Evolutionary conservation across 1,140 invertebrate species (phyloP).

Genomic region (Eciton burchellii): DNA sequence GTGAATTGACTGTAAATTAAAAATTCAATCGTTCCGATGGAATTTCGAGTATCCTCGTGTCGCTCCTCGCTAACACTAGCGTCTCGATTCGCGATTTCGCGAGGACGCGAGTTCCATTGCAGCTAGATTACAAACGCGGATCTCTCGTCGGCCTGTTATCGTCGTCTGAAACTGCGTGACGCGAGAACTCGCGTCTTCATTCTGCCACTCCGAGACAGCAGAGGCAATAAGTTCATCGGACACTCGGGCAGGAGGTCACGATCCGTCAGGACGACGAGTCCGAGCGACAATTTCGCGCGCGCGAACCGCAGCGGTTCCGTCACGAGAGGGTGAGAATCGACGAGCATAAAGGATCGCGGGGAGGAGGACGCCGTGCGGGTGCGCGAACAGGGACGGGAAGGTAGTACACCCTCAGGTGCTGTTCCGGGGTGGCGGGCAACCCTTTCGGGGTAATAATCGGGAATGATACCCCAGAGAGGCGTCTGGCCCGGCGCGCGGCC

Average conservation of each 20-base stretch:
- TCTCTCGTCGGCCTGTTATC: no score
- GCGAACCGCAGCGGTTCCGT: constrained; percentile 32
- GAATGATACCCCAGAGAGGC: constrained; percentile 83
- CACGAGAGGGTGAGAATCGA: constrained; percentile 47
- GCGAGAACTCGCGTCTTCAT: neutral
- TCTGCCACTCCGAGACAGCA: neutral
- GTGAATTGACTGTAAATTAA: constrained; percentile 52
- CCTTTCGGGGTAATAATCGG: constrained; percentile 84
- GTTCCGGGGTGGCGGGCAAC: constrained; percentile 78
- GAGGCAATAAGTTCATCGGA: neutral
- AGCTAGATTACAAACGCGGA: neutral
- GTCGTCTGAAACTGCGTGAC: no score
- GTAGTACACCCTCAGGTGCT: constrained; percentile 83
- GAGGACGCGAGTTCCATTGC: neutral
- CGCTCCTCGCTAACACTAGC: neutral
- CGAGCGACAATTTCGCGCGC: constrained; percentile 35
- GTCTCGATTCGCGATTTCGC: neutral
- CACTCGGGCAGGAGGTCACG: constrained; percentile 28
- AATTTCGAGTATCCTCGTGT: neutral
- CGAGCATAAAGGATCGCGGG: constrained; percentile 70
- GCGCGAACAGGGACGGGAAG: constrained; percentile 38
- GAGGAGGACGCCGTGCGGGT: constrained; percentile 27
- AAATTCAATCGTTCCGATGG: neutral
- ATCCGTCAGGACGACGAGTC: neutral
- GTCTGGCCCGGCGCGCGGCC: constrained; percentile 67